Evolutionary conservation across 2,888 invertebrate genomes (phyloP).

Genomic region (Agriopis leucophaearia): DNA sequence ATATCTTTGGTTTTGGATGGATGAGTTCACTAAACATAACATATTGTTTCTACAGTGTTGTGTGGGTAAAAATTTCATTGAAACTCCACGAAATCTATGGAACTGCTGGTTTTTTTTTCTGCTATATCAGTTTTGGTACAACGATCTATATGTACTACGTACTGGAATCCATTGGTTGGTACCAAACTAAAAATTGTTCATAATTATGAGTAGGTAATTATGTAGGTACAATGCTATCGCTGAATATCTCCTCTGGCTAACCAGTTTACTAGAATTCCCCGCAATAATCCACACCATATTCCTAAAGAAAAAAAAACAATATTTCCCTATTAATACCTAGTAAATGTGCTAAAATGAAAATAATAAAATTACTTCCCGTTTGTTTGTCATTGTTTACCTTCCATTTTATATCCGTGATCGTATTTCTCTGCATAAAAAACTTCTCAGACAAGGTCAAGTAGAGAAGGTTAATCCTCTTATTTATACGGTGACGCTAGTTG

Average conservation of each 20-base stretch:
- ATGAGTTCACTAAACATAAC: too few species aligned
- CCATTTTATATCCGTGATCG: neutral
- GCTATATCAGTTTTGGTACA: neutral
- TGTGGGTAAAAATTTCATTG: neutral
- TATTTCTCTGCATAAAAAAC: slow-evolving; percentile 11
- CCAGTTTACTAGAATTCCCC: neutral
- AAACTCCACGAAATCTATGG: neutral
- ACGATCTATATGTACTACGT: too few species aligned
- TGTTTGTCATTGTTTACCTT: neutral
- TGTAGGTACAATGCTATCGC: neutral
- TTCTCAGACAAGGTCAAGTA: slow-evolving; percentile 22
- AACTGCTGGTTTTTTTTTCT: too few species aligned
- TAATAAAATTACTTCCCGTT: neutral
- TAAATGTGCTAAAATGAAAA: neutral
- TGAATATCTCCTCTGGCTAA: too few species aligned
- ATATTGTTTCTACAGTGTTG: too few species aligned
- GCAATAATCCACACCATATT: neutral
- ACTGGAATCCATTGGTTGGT: too few species aligned
- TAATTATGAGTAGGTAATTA: neutral
- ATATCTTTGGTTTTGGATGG: neutral
- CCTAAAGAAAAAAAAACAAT: neutral
- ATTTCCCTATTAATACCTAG: neutral
- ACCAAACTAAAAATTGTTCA: too few species aligned
- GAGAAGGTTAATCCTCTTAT: slow-evolving; percentile 18
- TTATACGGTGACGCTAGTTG: slow-evolving; percentile 3